These are phyloP conservation scores for Hirtodrosophila trivittata DNA, from an alignment of 2,888 invertebrate species.

Conservation along the genomic window DNA sequence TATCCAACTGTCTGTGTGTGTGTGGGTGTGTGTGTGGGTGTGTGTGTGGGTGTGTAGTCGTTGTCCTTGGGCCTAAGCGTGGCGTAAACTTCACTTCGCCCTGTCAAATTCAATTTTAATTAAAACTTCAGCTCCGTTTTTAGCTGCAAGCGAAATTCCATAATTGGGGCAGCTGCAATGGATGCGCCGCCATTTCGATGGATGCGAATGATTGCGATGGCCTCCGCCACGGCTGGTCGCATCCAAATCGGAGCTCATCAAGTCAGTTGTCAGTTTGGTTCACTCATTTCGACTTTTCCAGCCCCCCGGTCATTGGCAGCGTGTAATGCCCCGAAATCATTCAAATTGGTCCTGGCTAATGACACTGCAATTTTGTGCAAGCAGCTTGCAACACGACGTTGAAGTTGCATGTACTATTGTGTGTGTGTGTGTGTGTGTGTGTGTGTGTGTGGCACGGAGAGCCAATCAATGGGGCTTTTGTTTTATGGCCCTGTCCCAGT, in stretches of 20 bases:
- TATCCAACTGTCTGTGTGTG: background rate
- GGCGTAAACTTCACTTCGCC: constrained; percentile 11
- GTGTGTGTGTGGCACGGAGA: background rate
- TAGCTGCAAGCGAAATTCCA: constrained; percentile 29
- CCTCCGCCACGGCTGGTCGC: too few relatives aligned
- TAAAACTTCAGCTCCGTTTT: constrained; percentile 44
- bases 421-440: background rate
- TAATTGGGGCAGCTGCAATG: constrained; percentile 24
- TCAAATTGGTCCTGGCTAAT: constrained; percentile 15
- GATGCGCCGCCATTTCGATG: too few relatives aligned
- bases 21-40: background rate
- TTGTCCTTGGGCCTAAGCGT: background rate
- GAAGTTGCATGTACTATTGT: too few relatives aligned
- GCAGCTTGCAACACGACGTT: background rate
- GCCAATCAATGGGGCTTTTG: constrained; percentile 51
- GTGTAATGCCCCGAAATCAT: background rate
- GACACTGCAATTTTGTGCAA: constrained; percentile 36
- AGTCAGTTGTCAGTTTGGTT: too few relatives aligned
- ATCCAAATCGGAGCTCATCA: too few relatives aligned
- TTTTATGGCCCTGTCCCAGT: constrained; percentile 8
- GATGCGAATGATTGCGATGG: too few relatives aligned
- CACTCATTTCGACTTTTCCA: too few relatives aligned
- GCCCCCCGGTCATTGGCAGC: too few relatives aligned
- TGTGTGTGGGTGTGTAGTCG: background rate
- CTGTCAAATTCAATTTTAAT: constrained; percentile 53